These are phyloP conservation scores for Pardalotus punctatus DNA, from an alignment of 2,113 vertebrate genomes.

Conservation along the genomic window DNA sequence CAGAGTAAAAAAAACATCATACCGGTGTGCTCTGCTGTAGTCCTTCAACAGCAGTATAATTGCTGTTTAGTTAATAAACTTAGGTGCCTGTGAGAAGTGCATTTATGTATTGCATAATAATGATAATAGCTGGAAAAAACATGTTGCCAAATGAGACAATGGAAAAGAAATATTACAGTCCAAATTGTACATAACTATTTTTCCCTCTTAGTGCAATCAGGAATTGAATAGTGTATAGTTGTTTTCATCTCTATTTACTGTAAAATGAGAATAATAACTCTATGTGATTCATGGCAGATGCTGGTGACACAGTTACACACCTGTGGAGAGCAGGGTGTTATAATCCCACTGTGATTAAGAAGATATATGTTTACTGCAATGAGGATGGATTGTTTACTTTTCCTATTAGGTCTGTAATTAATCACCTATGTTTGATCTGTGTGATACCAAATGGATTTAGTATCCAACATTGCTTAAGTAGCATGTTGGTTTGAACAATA, in stretches of 20 bases:
- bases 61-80: conserved; percentile 66
- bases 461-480: neutral
- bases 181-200: conserved; percentile 45
- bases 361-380: conserved; percentile 33
- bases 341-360: conserved; percentile 69
- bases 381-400: conserved; percentile 65
- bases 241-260: conserved; percentile 66
- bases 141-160: conserved; percentile 54
- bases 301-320: conserved; percentile 63
- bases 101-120: conserved; percentile 61
- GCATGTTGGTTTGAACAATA: neutral
- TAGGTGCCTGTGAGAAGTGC: conserved; percentile 48
- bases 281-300: conserved; percentile 68
- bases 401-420: conserved; percentile 69
- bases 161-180: conserved; percentile 56
- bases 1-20: neutral
- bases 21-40: neutral
- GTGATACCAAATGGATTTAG: conserved; percentile 48
- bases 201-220: conserved; percentile 37
- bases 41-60: conserved; percentile 49
- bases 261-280: conserved; percentile 70
- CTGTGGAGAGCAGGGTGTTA: conserved; percentile 65
- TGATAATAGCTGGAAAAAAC: conserved; percentile 51
- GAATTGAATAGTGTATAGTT: conserved; percentile 23
- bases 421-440: conserved; percentile 54